phyloP scores from a whole-genome alignment of 2,888 invertebrate genomes.

The Sphaerophoria rueppellii region DNA sequence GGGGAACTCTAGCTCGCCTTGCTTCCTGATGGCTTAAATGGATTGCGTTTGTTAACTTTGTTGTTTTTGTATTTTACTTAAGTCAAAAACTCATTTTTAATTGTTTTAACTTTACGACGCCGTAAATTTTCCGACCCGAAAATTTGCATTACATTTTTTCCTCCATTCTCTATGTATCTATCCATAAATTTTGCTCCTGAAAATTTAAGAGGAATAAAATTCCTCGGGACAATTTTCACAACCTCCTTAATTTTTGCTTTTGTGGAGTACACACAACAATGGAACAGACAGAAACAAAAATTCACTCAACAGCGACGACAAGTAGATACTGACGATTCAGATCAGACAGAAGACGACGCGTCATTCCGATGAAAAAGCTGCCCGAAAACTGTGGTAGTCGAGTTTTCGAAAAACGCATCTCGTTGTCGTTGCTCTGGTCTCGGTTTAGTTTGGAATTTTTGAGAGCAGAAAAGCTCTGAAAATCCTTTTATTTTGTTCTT shows the following conservation, averaged over 20 bases:
- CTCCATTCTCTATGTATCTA: conserved; percentile 33
- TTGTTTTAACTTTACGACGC: not conserved
- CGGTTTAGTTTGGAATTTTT: not conserved
- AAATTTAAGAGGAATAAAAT: conserved; percentile 53
- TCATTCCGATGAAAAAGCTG: conserved; percentile 81
- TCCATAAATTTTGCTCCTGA: conserved; percentile 35
- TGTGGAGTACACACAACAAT: conserved; percentile 12
- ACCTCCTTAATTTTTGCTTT: conserved; percentile 29
- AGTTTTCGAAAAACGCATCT: conserved; percentile 73
- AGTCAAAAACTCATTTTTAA: conserved; percentile 20
- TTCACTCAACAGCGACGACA: conserved; percentile 55
- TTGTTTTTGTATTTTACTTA: not conserved
- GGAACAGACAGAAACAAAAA: conserved; percentile 26
- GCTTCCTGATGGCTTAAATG: conserved; percentile 56
- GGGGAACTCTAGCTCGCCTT: conserved; percentile 7
- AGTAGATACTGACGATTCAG: conserved; percentile 29
- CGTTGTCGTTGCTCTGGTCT: conserved; percentile 18
- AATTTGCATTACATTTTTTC: not conserved
- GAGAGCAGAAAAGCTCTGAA: conserved; percentile 51
- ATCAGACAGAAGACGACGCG: conserved; percentile 76
- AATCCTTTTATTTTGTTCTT: conserved; percentile 12
- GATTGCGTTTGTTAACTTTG: conserved; percentile 39
- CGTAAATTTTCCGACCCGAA: not conserved
- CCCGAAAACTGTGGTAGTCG: conserved; percentile 81
- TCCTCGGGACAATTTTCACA: conserved; percentile 42